Conservation (phyloP, 2,797 vertebrate genomes). For the Pseudomugil gertrudae region DNA sequence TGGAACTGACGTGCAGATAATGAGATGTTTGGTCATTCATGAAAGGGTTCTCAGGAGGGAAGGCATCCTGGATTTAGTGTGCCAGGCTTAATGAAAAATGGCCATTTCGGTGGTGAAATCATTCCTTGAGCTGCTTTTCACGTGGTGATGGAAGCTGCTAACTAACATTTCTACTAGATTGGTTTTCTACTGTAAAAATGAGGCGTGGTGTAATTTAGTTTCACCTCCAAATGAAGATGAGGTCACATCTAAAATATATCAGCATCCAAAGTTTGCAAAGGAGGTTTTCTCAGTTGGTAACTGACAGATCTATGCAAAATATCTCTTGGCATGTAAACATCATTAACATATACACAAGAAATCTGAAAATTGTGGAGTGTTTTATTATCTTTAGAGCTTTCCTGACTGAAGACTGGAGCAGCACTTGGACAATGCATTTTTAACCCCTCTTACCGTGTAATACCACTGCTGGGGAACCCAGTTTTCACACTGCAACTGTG, state of each 20-base stretch:
- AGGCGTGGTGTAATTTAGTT: neutral
- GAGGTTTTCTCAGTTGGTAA: neutral
- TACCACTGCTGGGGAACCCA: neutral
- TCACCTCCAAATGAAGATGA: constrained; percentile 2
- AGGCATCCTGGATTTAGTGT: neutral
- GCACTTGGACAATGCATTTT: neutral
- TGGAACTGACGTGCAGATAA: neutral
- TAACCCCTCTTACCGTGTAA: neutral
- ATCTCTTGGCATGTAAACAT: neutral
- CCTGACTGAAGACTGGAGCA: neutral
- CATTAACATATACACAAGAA: neutral
- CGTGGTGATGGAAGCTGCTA: neutral
- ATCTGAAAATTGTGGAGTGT: neutral
- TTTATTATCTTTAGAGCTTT: no score
- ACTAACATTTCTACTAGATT: neutral
- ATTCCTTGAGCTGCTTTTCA: neutral
- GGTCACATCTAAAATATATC: neutral
- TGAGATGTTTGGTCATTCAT: neutral
- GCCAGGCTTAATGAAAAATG: neutral
- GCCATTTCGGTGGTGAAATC: neutral
- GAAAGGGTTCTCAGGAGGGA: neutral
- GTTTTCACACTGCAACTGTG: neutral
- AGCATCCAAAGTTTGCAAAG: neutral
- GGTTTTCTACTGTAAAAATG: neutral
- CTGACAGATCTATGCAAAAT: neutral